Evolutionary conservation across 2,113 vertebrate genomes (phyloP).

Genomic region (Vulpes lagopus): DNA sequence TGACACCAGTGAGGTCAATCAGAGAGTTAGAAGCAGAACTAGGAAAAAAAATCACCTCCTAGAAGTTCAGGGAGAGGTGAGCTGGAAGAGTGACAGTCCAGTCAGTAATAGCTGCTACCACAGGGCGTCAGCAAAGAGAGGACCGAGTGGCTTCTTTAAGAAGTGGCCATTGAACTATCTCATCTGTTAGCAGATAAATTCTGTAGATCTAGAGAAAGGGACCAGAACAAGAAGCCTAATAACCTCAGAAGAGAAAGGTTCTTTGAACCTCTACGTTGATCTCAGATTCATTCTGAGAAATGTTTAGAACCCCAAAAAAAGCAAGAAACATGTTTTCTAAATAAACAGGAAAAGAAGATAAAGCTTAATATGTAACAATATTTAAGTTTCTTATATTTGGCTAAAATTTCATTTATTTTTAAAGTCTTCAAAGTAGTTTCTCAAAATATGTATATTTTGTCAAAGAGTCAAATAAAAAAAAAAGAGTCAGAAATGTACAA

Average conservation of each 20-base stretch:
- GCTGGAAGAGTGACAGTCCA: not conserved
- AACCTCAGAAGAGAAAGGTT: not conserved
- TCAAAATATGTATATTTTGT: not conserved
- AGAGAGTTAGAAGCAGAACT: not conserved
- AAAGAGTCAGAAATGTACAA: not conserved
- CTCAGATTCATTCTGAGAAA: not conserved
- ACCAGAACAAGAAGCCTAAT: not conserved
- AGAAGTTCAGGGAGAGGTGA: not conserved
- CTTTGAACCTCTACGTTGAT: not conserved
- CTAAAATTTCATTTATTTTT: slow-evolving; percentile 34
- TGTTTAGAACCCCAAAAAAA: not conserved
- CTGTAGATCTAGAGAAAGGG: not conserved
- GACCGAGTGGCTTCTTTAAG: not conserved
- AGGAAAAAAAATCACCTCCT: not conserved
- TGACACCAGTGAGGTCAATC: not conserved
- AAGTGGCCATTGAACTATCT: not conserved
- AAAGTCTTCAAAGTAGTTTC: not conserved
- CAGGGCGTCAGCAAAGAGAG: not conserved
- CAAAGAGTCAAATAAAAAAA: not conserved
- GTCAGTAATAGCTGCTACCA: not conserved
- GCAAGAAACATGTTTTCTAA: slow-evolving; percentile 35
- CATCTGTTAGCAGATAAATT: not conserved
- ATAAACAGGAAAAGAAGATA: not conserved
- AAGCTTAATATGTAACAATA: not conserved
- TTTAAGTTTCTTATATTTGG: slow-evolving; percentile 16